Percentiles rank a stretch among this genome's conserved stretches.
phyloP scores from a whole-genome alignment of 2,113 vertebrate genomes.

The Pollachius pollachius region DNA sequence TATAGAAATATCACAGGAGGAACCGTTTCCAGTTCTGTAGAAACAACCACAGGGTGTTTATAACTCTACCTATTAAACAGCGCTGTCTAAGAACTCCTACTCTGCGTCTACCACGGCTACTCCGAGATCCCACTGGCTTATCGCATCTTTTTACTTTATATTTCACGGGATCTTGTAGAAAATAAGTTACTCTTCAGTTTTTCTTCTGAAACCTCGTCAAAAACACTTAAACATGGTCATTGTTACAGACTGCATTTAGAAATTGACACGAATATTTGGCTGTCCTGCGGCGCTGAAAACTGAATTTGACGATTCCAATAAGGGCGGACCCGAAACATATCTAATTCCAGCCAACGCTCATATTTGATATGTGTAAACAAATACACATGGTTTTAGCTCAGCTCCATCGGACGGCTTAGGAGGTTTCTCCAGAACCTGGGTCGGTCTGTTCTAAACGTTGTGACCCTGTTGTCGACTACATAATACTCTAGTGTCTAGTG shows the following conservation, averaged over 20 bases:
- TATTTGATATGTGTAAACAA: constrained; percentile 30
- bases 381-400: background rate
- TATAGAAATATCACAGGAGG: background rate
- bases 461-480: no score
- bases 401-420: no score
- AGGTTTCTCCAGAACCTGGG: no score
- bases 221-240: constrained; percentile 37
- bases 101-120: constrained; percentile 35
- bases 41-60: constrained; percentile 12
- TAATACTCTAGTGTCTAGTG: no score
- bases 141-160: constrained; percentile 45
- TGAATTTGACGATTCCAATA: constrained; percentile 34
- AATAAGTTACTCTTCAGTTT: no score
- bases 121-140: constrained; percentile 42
- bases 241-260: constrained; percentile 39
- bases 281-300: constrained; percentile 42
- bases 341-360: background rate
- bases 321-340: constrained; percentile 52
- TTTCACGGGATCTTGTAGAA: constrained; percentile 46
- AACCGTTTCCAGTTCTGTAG: no score
- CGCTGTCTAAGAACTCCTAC: constrained; percentile 8
- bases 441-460: no score
- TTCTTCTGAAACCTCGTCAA: constrained; percentile 24
- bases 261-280: constrained; percentile 52
- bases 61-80: constrained; percentile 11